phyloP scores from a whole-genome alignment of 2,888 invertebrate species.

The Drosophila merina region DNA sequence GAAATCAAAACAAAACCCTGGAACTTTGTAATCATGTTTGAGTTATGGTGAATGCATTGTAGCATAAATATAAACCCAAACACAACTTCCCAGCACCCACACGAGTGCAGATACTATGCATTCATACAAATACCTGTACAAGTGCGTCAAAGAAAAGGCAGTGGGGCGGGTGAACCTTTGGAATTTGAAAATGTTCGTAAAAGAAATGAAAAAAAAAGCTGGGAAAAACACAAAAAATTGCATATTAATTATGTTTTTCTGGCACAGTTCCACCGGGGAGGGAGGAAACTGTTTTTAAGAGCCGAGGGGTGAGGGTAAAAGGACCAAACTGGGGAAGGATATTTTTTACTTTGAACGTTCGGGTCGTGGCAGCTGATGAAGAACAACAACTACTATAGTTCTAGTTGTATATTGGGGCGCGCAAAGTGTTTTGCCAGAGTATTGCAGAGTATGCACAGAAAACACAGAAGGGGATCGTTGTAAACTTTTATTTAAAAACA shows the following conservation, averaged over 20 bases:
- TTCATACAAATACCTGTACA: conserved; percentile 14
- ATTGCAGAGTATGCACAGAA: conserved; percentile 10
- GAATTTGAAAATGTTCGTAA: conserved; percentile 59
- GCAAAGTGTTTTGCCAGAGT: conserved; percentile 61
- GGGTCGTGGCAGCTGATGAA: conserved; percentile 28
- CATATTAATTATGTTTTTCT: conserved; percentile 78
- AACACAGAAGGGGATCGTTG: neutral
- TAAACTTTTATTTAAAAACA: neutral
- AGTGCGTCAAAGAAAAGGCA: conserved; percentile 58
- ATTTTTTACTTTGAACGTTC: conserved; percentile 64
- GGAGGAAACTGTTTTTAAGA: conserved; percentile 16
- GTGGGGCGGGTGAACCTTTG: conserved; percentile 45
- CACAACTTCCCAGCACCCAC: conserved; percentile 25
- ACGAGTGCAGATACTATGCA: conserved; percentile 4
- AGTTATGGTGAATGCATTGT: conserved; percentile 73
- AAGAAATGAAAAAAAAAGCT: conserved; percentile 58
- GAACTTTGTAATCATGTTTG: conserved; percentile 73
- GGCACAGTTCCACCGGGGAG: conserved; percentile 67
- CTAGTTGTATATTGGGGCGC: conserved; percentile 69
- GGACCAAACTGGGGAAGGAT: conserved; percentile 12
- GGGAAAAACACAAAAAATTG: conserved; percentile 74
- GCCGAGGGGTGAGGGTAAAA: neutral
- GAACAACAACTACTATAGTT: conserved; percentile 43
- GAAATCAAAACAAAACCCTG: conserved; percentile 73
- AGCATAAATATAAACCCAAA: conserved; percentile 69